phyloP scores from a whole-genome alignment of 1,140 invertebrate genomes.

The Euwallacea fornicatus region DNA sequence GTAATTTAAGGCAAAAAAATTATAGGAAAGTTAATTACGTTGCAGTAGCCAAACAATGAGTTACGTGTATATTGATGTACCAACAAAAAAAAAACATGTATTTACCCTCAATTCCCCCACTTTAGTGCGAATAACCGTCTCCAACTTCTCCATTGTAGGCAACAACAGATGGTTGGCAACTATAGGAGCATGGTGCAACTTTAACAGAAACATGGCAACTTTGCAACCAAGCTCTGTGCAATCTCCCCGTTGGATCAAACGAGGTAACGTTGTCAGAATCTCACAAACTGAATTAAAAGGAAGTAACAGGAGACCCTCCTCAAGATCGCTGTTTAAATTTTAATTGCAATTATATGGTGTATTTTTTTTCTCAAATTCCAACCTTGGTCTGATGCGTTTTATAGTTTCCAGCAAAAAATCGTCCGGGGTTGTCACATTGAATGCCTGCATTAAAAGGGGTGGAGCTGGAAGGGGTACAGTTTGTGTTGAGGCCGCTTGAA shows the following conservation, averaged over 20 bases:
- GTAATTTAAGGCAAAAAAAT: background rate
- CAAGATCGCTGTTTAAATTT: conserved; percentile 72
- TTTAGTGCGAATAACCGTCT: conserved; percentile 60
- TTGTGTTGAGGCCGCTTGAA: conserved; percentile 49
- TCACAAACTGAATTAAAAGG: conserved; percentile 82
- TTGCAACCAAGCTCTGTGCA: conserved; percentile 76
- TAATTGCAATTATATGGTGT: background rate
- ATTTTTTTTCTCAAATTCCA: conserved; percentile 29
- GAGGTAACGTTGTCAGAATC: conserved; percentile 72
- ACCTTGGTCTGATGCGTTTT: conserved; percentile 74
- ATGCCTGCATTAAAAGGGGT: conserved; percentile 78
- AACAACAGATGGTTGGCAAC: conserved; percentile 68
- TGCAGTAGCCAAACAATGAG: too few relatives aligned
- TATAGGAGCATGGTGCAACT: conserved; percentile 84
- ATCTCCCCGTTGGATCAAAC: conserved; percentile 66
- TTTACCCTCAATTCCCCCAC: conserved; percentile 67
- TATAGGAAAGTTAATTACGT: too few relatives aligned
- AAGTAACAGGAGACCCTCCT: conserved; percentile 83
- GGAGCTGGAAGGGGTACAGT: conserved; percentile 53
- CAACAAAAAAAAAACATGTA: conserved; percentile 8
- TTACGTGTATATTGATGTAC: background rate
- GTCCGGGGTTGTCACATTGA: conserved; percentile 68
- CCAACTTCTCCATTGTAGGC: conserved; percentile 69
- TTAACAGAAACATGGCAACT: conserved; percentile 78
- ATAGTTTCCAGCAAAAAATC: conserved; percentile 84